Conservation (phyloP, 2,888 invertebrate genomes). For the Platycheirus albimanus region DNA sequence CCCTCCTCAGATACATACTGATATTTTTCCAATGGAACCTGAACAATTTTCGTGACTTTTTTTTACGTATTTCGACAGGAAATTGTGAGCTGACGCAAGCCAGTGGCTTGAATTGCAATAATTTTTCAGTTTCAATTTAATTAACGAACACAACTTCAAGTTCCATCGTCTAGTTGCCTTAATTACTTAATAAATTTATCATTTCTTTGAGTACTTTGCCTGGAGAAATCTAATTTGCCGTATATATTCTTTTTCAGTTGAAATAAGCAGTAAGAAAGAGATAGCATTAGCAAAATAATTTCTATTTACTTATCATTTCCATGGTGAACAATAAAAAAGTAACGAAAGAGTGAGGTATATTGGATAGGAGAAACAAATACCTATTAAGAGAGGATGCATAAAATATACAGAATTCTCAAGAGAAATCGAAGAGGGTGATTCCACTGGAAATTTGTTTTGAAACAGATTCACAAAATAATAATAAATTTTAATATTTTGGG, state of each 20-base stretch:
- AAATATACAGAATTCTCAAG: constrained; percentile 21
- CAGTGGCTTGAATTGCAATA: no score
- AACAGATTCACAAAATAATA: constrained; percentile 2
- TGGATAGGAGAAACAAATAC: neutral
- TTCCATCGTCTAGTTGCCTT: neutral
- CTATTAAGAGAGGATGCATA: constrained; percentile 18
- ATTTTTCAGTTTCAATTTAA: no score
- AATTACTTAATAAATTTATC: neutral
- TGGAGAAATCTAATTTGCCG: constrained; percentile 71
- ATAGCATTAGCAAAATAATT: constrained; percentile 48
- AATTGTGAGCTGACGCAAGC: neutral
- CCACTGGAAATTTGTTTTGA: neutral
- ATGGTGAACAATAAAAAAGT: constrained; percentile 26
- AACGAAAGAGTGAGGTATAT: neutral
- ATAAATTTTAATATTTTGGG: neutral
- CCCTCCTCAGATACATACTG: constrained; percentile 21
- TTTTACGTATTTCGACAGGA: neutral
- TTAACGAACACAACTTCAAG: no score
- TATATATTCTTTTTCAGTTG: constrained; percentile 17
- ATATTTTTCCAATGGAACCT: constrained; percentile 22
- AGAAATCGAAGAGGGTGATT: constrained; percentile 53
- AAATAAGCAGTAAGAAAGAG: constrained; percentile 16
- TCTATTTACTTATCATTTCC: constrained; percentile 48
- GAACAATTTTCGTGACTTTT: constrained; percentile 7
- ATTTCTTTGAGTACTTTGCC: constrained; percentile 30